Conservation (phyloP, 35 echinoderm and acorn worm genomes). For the Strongylocentrotus purpuratus region DNA sequence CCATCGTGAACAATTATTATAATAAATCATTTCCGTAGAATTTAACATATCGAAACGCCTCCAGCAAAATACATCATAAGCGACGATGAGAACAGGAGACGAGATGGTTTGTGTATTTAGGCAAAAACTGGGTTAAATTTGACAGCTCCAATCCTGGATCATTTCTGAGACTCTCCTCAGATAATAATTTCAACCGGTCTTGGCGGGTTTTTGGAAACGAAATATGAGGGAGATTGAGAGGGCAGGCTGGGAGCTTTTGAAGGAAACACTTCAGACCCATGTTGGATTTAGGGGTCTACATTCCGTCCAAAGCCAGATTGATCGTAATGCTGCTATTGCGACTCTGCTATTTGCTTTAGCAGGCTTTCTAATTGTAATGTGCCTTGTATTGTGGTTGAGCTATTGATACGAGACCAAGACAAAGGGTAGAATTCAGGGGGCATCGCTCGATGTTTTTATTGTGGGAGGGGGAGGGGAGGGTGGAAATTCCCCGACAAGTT, state of each 20-base stretch:
- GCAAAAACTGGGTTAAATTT: not conserved
- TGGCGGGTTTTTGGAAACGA: not conserved
- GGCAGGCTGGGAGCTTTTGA: not conserved
- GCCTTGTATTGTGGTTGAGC: not conserved
- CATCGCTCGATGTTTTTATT: too few species aligned
- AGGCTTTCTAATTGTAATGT: not conserved
- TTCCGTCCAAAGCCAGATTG: not conserved
- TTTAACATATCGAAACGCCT: not conserved
- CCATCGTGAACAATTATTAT: not conserved
- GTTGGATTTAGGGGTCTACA: not conserved
- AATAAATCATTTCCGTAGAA: not conserved
- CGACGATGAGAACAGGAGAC: not conserved
- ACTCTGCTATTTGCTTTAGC: not conserved
- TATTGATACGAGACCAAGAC: not conserved
- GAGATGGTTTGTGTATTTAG: not conserved
- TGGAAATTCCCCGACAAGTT: too few species aligned
- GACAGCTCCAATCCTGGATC: not conserved
- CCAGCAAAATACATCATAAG: not conserved
- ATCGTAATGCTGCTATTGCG: slow-evolving; percentile 5
- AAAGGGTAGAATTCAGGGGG: too few species aligned
- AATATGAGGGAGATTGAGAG: not conserved
- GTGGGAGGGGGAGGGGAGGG: not conserved
- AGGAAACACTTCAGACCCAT: not conserved
- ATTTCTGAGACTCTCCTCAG: not conserved
- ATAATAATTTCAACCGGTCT: not conserved